These are phyloP conservation scores for Pristiophorus japonicus DNA, from an alignment of 2,113 vertebrate genomes.

Conservation along the genomic window DNA sequence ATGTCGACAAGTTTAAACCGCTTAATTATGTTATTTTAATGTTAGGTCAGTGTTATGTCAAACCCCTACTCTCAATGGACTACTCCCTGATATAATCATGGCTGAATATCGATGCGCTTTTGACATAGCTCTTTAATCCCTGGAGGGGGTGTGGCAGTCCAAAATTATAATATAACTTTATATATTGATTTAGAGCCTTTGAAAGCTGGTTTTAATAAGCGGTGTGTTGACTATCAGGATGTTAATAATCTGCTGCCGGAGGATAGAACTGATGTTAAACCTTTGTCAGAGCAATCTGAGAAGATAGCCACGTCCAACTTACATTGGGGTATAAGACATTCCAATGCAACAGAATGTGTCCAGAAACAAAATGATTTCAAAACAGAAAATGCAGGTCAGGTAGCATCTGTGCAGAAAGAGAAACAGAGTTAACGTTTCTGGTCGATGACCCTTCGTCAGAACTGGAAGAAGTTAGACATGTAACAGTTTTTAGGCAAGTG, in stretches of 20 bases:
- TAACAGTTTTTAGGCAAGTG: not conserved
- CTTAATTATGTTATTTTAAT: slow-evolving; percentile 1
- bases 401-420: not conserved
- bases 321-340: not conserved
- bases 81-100: not conserved
- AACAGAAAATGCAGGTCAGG: not conserved
- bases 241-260: not conserved
- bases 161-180: not conserved
- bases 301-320: not conserved
- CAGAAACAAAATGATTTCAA: not conserved
- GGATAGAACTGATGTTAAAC: not conserved
- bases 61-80: not conserved
- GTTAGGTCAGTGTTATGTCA: not conserved
- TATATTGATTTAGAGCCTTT: too few species aligned
- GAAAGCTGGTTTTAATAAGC: not conserved
- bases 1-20: not conserved
- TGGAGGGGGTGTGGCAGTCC: not conserved
- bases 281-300: not conserved
- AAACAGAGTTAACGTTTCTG: not conserved
- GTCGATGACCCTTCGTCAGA: not conserved
- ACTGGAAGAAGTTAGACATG: not conserved
- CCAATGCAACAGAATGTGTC: not conserved
- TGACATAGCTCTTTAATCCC: not conserved
- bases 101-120: not conserved
- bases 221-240: not conserved